Percentiles rank a stretch among this genome's conserved stretches.
phyloP scores from a whole-genome alignment of 2,797 vertebrate genomes.

The Dendrocincla tyrannina region DNA sequence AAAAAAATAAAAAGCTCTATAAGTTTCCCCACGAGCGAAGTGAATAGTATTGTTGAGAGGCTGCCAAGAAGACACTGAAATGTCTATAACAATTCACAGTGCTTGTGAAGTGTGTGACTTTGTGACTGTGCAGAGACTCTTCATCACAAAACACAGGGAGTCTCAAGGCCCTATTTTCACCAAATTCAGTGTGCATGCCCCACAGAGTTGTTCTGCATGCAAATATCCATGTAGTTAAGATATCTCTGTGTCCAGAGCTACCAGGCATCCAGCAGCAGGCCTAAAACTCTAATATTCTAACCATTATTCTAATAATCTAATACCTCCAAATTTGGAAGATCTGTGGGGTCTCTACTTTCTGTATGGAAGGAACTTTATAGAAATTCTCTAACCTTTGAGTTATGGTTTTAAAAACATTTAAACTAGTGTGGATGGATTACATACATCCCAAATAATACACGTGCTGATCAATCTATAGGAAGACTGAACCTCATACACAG shows the following conservation, averaged over 20 bases:
- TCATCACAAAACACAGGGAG: not conserved
- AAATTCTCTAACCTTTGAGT: not conserved
- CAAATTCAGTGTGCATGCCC: not conserved
- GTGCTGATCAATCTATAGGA: not conserved
- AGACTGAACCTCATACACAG: not conserved
- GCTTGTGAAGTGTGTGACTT: not conserved
- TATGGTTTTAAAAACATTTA: conserved; percentile 27
- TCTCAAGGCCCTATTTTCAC: not conserved
- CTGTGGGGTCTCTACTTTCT: not conserved
- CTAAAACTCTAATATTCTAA: not conserved
- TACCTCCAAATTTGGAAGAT: not conserved
- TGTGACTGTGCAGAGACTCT: not conserved
- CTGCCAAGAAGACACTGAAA: not conserved
- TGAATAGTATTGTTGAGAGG: not conserved
- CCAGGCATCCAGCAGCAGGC: not conserved
- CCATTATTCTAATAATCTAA: not conserved
- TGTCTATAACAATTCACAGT: not conserved
- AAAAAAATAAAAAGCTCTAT: not conserved
- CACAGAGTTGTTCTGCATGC: not conserved
- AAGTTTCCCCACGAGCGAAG: not conserved
- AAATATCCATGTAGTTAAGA: no score
- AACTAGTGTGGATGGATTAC: not conserved
- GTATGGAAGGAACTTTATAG: not conserved
- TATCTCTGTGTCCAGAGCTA: not conserved
- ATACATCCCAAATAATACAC: not conserved